Base-by-base conservation (phyloP, 2,113 vertebrate species). In the Prunella himalayana region DNA sequence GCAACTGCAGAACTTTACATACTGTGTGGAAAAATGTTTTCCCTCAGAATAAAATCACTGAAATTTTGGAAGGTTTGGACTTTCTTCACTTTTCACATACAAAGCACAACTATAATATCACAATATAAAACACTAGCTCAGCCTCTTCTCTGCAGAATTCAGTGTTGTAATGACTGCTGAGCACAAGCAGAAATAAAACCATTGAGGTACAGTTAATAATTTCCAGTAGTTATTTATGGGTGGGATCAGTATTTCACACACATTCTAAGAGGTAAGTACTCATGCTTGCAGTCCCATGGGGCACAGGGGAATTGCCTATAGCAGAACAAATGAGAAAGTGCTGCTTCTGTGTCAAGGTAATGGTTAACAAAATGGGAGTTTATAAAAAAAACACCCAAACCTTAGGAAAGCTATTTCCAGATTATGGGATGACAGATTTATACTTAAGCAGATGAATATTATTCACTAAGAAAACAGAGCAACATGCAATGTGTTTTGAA, bases 331-430 rank as follows among this genome's bases (percentile, higher is more conserved):
- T 24, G 53, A 85, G 28, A 65, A 91, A 93, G 54, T 35, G 33
- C 53, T 86, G 49, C 39, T 86, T 90, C 57, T 68, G 11, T 86
- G 41, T 72, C 49, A 71, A 84, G 88, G 85, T 84, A 96, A 96
- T 56, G 60, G 94, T 90, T 93, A 96, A 95, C 44, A 64, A 94
- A 81, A 76, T 11, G 10, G 11, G 39, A 77, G 16, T 78, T 90
- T 56, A 71, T 39, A 7, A 80, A 73, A 77, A 68, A 70, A 16
- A 0, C 35, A 79, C 27, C 7, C 71, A 82, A 78, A 82, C 59
- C 50, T 85, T 86, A 72, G 35, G 73, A 70, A 93, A 94, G 24
- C 54, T 86, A 92, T 82, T 96, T 93, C n/a, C 69, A 93, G n/a
- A 71, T 64, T 68, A 92, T 53, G 69, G 60, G 31, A 82, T 24